Base-by-base conservation (phyloP, 2,797 vertebrate genomes). In the Etheostoma nigrum region DNA sequence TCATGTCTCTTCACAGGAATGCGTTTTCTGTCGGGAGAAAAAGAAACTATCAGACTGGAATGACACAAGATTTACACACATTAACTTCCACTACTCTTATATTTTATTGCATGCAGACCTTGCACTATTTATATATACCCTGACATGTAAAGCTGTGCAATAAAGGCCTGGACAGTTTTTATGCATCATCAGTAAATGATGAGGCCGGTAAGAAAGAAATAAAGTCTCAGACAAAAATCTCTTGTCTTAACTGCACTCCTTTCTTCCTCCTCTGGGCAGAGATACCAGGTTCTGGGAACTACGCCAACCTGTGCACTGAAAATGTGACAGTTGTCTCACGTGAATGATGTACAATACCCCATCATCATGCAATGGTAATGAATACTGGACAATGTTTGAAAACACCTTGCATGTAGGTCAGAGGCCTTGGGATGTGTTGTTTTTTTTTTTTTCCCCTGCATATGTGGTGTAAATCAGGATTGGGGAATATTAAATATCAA, bases 341-440 rank as follows among this genome's bases (percentile, higher is more conserved):
- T 80, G 82, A 84, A 66, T 52, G 76, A 81, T 74, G 60, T 51
- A 76, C 62, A 53, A 67, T 51, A 45, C n/a, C 13, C 27, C 23
- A 73, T 84, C 51, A 51, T 60, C 77, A 89, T 85, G 82, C 67
- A 86, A 86, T 78, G 2, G 61, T 70, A 53, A 71, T 68, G 66
- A 81, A 82, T 86, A 80, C 65, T 63, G 81, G 74, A 60, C 76
- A 49, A 63, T 57, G 68, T 82, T 84, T 82, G 73, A 74, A 82
- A 76, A 69, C 75, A 80, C 62, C 70, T 74, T 70, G 67, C 72
- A 89, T 86, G 71, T 89, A 82, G 85, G 86, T 84, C 86, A 90
- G 76, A 86, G 74, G 73, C 80, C 71, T 76, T 76, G 64, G 82
- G 87, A 78, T 76, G 36, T 23, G 30, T 27, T 25, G 44, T 45